Conservation (phyloP, 2,797 vertebrate genomes). For the Rallus crepitans region DNA sequence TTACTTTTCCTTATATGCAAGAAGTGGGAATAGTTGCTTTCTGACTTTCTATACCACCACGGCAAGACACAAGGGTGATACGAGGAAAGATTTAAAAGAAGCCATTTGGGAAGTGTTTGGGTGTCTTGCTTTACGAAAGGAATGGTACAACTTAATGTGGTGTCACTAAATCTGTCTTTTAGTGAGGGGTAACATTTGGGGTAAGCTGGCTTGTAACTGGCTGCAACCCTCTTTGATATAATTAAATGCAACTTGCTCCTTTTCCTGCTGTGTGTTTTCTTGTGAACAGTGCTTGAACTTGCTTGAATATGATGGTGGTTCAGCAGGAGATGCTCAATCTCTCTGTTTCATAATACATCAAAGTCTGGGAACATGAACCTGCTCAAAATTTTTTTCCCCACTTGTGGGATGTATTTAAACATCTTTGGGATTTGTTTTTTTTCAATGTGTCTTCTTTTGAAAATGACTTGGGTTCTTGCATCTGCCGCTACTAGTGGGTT, state of each 20-base stretch:
- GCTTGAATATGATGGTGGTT: not conserved
- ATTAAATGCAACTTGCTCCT: conserved; percentile 65
- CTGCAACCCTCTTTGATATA: conserved; percentile 34
- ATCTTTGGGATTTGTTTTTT: not conserved
- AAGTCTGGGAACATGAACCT: not conserved
- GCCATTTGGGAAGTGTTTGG: not conserved
- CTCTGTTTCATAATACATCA: not conserved
- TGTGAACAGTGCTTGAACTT: conserved; percentile 12
- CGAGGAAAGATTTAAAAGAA: not conserved
- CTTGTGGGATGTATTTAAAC: not conserved
- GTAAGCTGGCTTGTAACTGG: conserved; percentile 37
- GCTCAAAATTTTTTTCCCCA: not conserved
- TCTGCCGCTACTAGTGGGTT: not conserved
- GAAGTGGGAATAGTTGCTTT: conserved; percentile 24
- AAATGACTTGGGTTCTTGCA: not conserved
- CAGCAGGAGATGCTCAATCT: not conserved
- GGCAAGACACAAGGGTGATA: not conserved
- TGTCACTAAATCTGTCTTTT: not conserved
- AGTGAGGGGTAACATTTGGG: not conserved
- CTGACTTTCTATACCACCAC: not conserved
- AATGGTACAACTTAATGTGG: not conserved
- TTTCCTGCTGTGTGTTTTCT: conserved; percentile 58
- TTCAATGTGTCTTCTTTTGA: not conserved
- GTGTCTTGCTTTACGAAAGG: not conserved
- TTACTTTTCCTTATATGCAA: not conserved